Conservation (phyloP, 2,888 invertebrate genomes). For the Drosophila kokeensis region DNA sequence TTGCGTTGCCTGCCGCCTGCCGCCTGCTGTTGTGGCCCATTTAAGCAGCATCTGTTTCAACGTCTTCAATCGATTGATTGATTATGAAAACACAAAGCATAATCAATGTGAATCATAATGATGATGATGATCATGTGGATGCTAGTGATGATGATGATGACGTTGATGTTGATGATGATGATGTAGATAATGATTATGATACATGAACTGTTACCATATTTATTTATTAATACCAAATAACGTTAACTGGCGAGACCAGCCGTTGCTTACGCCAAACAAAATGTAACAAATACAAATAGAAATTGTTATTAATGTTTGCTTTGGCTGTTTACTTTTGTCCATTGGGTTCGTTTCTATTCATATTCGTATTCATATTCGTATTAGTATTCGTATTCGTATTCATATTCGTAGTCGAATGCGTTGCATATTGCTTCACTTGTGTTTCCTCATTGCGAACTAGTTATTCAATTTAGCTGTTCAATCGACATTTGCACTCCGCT, state of each 20-base stretch:
- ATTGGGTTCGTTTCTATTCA: slow-evolving; percentile 11
- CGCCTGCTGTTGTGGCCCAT: slow-evolving; percentile 30
- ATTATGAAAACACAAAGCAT: slow-evolving; percentile 67
- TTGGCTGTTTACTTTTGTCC: slow-evolving; percentile 43
- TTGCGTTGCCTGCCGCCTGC: slow-evolving; percentile 5
- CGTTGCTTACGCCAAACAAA: slow-evolving; percentile 18
- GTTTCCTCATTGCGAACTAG: slow-evolving; percentile 17
- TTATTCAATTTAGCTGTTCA: slow-evolving; percentile 37
- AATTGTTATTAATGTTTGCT: slow-evolving; percentile 68
- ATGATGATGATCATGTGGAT: slow-evolving; percentile 5
- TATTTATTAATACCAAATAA: slow-evolving; percentile 63
- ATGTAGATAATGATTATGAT: slow-evolving; percentile 32
- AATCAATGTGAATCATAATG: slow-evolving; percentile 51
- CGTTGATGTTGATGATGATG: slow-evolving; percentile 22
- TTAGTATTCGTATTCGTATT: slow-evolving; percentile 18
- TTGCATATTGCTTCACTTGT: slow-evolving; percentile 10
- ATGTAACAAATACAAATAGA: slow-evolving; percentile 21
- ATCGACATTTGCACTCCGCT: slow-evolving; percentile 36
- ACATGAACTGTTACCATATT: slow-evolving; percentile 60
- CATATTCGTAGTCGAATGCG: slow-evolving; percentile 18
- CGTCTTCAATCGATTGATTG: slow-evolving; percentile 65
- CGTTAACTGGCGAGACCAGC: slow-evolving; percentile 33
- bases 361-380: slow-evolving; percentile 1
- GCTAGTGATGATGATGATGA: slow-evolving; percentile 15
- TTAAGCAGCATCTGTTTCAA: slow-evolving; percentile 43